These are phyloP conservation scores for Charanyca ferruginea DNA, from an alignment of 2,888 invertebrate species.

Conservation along the genomic window DNA sequence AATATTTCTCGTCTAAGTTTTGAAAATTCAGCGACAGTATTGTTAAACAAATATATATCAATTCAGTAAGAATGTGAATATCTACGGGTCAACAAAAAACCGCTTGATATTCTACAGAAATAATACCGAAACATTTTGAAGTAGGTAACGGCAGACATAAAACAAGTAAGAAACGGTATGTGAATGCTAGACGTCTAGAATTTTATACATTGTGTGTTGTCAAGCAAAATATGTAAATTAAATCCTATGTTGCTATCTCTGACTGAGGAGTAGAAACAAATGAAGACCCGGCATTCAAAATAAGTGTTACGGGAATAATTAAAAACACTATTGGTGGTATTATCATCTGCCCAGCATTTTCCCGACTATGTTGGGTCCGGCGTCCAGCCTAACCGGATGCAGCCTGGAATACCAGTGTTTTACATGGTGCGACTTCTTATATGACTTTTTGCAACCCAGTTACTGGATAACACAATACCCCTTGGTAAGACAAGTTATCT, in stretches of 20 bases:
- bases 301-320: background rate
- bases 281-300: constrained; percentile 1
- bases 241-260: too few relatives aligned
- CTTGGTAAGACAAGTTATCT: too few relatives aligned
- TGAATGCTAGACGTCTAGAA: constrained; percentile 6
- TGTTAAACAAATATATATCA: constrained; percentile 27
- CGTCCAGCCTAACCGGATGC: too few relatives aligned
- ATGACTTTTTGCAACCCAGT: too few relatives aligned
- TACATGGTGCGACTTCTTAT: too few relatives aligned
- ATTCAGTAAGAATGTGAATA: constrained; percentile 40
- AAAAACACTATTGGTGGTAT: too few relatives aligned
- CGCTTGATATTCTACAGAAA: constrained; percentile 46
- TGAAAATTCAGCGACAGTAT: background rate
- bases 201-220: background rate
- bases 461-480: too few relatives aligned
- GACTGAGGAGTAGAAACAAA: background rate
- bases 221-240: background rate
- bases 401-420: too few relatives aligned
- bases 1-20: constrained; percentile 10
- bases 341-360: too few relatives aligned
- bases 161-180: constrained; percentile 39
- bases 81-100: constrained; percentile 39
- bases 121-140: constrained; percentile 26
- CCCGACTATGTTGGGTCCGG: too few relatives aligned
- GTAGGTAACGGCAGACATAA: constrained; percentile 25